These are phyloP conservation scores for Collichthys lucidus DNA, from an alignment of 2,113 vertebrate species.

Conservation along the genomic window DNA sequence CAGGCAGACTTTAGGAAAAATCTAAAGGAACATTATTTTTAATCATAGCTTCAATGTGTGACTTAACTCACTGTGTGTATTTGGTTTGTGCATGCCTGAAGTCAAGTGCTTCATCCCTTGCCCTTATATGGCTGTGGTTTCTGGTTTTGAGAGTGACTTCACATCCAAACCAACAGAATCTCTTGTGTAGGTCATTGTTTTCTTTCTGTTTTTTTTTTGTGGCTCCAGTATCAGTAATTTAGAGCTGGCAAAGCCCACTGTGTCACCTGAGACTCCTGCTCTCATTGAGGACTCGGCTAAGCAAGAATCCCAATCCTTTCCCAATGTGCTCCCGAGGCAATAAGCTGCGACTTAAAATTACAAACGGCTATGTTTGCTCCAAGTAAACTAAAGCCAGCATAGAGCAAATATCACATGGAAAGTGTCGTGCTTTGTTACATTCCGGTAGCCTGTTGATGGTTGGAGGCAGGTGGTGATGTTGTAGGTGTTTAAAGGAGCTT, in stretches of 20 bases:
- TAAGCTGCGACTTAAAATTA: constrained; percentile 10
- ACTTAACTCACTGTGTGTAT: constrained; percentile 32
- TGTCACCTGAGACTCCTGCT: constrained; percentile 51
- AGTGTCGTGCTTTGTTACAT: constrained; percentile 3
- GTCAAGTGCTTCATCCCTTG: constrained; percentile 17
- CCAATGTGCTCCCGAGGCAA: background rate
- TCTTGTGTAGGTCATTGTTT: constrained; percentile 35
- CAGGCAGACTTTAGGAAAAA: constrained; percentile 19
- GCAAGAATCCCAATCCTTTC: constrained; percentile 19
- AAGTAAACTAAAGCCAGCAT: constrained; percentile 27
- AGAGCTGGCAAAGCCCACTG: constrained; percentile 8
- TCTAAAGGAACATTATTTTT: constrained; percentile 26
- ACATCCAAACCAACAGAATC: constrained; percentile 52
- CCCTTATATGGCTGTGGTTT: constrained; percentile 65
- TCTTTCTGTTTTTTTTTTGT: constrained; percentile 23
- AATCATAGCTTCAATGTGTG: background rate
- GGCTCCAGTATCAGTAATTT: constrained; percentile 41
- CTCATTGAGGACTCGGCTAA: constrained; percentile 7
- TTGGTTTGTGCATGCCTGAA: constrained; percentile 33
- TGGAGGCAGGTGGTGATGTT: background rate
- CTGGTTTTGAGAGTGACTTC: constrained; percentile 61
- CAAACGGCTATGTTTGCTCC: constrained; percentile 41
- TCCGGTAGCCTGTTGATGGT: constrained; percentile 12
- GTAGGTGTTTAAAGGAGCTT: background rate
- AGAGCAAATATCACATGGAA: constrained; percentile 41